Evolutionary conservation across 2,797 vertebrate species (phyloP).

Genomic region (Gorsachius magnificus): DNA sequence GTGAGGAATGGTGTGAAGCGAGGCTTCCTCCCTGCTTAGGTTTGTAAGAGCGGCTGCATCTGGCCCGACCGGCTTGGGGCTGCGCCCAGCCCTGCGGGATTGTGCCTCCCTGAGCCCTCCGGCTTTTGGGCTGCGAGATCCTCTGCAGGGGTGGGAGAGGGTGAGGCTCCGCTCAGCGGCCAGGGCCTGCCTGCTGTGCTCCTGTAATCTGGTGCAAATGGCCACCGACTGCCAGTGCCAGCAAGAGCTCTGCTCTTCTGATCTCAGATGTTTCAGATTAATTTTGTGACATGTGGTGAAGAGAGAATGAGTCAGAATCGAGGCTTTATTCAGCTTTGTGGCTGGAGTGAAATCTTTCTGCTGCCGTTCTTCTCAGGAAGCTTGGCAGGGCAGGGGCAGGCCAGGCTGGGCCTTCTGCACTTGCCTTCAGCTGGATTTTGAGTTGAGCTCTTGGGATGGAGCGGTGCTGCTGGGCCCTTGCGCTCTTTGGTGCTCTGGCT

Average conservation of each 20-base stretch:
- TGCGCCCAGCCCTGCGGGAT: neutral
- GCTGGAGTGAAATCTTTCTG: neutral
- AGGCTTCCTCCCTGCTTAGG: neutral
- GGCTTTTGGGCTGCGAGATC: neutral
- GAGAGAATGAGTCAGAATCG: neutral
- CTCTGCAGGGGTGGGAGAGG: neutral
- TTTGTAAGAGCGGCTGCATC: neutral
- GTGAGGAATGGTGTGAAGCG: neutral
- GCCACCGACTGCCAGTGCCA: neutral
- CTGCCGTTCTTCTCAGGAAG: rapidly evolving
- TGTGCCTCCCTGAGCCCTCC: rapidly evolving
- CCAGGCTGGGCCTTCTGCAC: rapidly evolving
- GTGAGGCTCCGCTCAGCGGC: neutral
- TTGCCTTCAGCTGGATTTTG: rapidly evolving
- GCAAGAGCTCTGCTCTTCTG: neutral
- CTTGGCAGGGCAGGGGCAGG: neutral
- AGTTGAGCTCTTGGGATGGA: neutral
- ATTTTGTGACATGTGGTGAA: neutral
- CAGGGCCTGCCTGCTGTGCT: neutral
- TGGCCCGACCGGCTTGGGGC: neutral
- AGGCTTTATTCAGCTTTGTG: neutral
- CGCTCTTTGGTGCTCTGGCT: neutral
- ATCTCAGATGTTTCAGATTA: neutral
- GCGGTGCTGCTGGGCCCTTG: neutral
- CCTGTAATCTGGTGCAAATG: neutral